These are phyloP conservation scores for Labia minor DNA, from an alignment of 2,888 invertebrate species.

Conservation along the genomic window DNA sequence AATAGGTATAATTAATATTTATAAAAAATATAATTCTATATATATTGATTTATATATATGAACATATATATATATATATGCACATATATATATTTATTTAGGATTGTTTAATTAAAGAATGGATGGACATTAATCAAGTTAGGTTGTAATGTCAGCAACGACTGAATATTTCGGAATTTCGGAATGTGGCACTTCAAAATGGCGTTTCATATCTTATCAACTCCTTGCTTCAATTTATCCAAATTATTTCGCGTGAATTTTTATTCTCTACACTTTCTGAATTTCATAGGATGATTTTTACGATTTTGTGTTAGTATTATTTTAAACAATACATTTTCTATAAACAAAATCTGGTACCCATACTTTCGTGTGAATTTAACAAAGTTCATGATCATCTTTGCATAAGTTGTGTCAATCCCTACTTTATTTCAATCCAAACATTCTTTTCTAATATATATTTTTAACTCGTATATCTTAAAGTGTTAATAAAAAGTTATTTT, in stretches of 20 bases:
- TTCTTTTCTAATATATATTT: background rate
- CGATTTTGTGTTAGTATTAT: background rate
- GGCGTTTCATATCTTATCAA: constrained; percentile 56
- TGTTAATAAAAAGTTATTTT: background rate
- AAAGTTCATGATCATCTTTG: background rate
- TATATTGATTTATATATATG: background rate
- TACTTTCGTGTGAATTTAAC: background rate
- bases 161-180: constrained; percentile 29
- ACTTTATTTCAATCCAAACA: background rate
- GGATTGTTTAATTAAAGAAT: background rate
- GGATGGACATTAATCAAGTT: too few species aligned
- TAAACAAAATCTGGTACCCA: background rate
- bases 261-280: background rate
- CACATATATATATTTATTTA: background rate
- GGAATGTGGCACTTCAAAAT: constrained; percentile 67
- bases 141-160: background rate
- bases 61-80: background rate
- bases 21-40: background rate
- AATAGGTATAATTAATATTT: too few species aligned
- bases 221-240: constrained; percentile 43
- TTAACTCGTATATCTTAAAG: background rate
- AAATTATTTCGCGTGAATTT: constrained; percentile 22
- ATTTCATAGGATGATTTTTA: background rate
- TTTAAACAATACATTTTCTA: background rate
- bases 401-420: background rate